These are phyloP conservation scores for Platygyra sinensis DNA, from an alignment of 64 coral and sea anemone genomes.

Conservation along the genomic window DNA sequence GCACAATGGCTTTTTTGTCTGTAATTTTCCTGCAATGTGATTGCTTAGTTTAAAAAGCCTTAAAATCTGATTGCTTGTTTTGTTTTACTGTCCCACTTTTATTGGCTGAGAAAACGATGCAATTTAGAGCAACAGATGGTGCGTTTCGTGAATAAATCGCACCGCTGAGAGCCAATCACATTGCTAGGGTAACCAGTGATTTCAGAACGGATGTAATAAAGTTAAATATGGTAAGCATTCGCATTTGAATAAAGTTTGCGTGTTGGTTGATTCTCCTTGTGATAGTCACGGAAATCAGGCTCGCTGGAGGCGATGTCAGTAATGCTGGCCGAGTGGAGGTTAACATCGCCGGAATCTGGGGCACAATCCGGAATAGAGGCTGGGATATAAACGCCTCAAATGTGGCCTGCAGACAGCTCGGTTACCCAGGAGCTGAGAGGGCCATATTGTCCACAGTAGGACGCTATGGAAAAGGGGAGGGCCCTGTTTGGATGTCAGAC, in stretches of 20 bases:
- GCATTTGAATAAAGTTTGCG: background rate
- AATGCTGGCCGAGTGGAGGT: conserved; percentile 53
- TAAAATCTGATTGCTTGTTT: too few species aligned
- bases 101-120: too few species aligned
- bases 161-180: too few species aligned
- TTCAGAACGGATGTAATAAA: background rate
- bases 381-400: conserved; percentile 1
- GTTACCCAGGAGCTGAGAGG: conserved; percentile 13
- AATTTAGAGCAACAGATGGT: too few species aligned
- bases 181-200: too few species aligned
- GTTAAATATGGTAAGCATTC: background rate
- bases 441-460: conserved; percentile 20
- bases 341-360: conserved; percentile 56
- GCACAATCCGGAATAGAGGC: conserved; percentile 44
- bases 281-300: conserved; percentile 37
- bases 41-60: too few species aligned
- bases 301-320: conserved; percentile 33
- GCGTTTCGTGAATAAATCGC: too few species aligned
- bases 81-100: too few species aligned
- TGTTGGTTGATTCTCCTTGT: background rate
- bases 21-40: too few species aligned
- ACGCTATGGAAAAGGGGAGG: conserved; percentile 45
- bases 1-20: too few species aligned
- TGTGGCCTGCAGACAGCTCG: conserved; percentile 59
- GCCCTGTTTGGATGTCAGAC: conserved; percentile 66